A percentile compares a stretch with the other conserved stretches of the same genome.
These are phyloP conservation scores for Aptenodytes patagonicus DNA, from an alignment of 2,113 vertebrate genomes.

Conservation along the genomic window DNA sequence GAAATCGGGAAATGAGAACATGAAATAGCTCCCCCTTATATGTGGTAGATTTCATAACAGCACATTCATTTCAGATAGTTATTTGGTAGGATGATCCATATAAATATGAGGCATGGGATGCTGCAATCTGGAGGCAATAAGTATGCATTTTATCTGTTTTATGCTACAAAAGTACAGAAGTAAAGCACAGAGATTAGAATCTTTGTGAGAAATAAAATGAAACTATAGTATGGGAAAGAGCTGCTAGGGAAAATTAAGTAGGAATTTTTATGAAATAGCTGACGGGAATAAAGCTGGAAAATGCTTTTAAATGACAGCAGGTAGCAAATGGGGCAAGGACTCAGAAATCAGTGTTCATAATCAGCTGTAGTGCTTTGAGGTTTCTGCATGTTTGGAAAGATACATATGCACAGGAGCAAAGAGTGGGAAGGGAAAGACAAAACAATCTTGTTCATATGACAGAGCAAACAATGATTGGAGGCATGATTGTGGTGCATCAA, in stretches of 20 bases:
- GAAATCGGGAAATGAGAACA: background rate
- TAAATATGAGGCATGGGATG: background rate
- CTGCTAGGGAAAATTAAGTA: background rate
- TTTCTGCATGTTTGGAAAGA: background rate
- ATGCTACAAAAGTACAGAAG: background rate
- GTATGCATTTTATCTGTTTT: background rate
- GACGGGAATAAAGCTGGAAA: background rate
- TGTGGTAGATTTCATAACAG: background rate
- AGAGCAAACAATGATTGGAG: background rate
- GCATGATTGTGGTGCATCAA: background rate
- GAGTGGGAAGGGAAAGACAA: background rate
- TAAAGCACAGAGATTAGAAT: background rate
- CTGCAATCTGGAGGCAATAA: background rate
- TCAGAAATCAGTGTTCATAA: background rate
- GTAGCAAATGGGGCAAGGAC: background rate
- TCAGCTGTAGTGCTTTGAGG: background rate
- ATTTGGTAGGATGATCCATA: background rate
- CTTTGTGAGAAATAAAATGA: background rate
- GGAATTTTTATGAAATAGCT: background rate
- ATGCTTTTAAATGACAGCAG: background rate
- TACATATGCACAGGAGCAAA: background rate
- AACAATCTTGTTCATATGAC: background rate
- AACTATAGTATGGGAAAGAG: background rate
- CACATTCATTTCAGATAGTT: background rate
- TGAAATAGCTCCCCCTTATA: background rate